Evolutionary conservation across 2,888 invertebrate genomes (phyloP).

Genomic region (Tiphia femorata): DNA sequence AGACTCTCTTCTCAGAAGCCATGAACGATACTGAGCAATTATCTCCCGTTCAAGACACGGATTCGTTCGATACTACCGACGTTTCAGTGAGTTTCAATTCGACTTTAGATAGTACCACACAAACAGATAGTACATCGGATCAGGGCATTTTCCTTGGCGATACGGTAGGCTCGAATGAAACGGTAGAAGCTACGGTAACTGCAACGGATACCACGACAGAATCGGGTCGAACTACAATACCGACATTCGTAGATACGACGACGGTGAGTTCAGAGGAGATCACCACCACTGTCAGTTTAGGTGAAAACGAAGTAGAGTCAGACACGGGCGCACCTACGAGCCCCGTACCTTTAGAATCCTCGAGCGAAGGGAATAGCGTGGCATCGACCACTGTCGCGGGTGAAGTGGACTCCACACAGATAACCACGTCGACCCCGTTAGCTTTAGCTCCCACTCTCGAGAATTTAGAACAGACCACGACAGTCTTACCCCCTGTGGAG

Average conservation of each 20-base stretch:
- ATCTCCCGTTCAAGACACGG: background rate
- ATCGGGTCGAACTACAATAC: background rate
- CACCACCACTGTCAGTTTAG: background rate
- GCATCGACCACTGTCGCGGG: conserved; percentile 16
- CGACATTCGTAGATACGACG: background rate
- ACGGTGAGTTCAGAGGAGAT: background rate
- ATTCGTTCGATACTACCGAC: conserved; percentile 1
- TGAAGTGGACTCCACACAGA: conserved; percentile 20
- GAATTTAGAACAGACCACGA: conserved; percentile 17
- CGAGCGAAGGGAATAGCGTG: conserved; percentile 10
- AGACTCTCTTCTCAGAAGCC: conserved; percentile 49
- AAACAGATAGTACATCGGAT: conserved; percentile 3
- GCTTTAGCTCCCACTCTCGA: conserved; percentile 7
- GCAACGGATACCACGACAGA: conserved; percentile 13
- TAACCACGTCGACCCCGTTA: conserved; percentile 13
- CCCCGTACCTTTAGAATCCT: conserved; percentile 4
- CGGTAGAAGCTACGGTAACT: conserved; percentile 15
- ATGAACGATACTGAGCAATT: conserved; percentile 31
- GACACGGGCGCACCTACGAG: background rate
- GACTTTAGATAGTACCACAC: conserved; percentile 6
- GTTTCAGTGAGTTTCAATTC: background rate
- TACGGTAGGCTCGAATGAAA: conserved; percentile 1
- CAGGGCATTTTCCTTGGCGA: background rate
- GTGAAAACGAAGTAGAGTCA: conserved; percentile 7
- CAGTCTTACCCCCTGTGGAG: background rate